These are phyloP conservation scores for Burhinus bistriatus DNA, from an alignment of 2,113 vertebrate species.

Conservation along the genomic window DNA sequence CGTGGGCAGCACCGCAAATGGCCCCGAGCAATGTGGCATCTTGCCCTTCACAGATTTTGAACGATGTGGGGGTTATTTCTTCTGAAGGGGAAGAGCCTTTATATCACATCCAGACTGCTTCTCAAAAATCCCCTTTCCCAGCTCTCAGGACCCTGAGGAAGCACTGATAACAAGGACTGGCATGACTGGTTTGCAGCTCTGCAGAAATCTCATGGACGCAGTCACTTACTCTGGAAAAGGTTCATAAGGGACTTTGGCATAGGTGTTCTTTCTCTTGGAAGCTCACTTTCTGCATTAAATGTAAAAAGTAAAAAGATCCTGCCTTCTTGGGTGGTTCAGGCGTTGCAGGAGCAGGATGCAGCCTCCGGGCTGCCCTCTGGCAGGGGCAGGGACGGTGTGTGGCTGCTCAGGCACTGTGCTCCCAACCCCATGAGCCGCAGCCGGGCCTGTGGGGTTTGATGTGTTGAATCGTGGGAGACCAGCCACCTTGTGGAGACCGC, in stretches of 20 bases:
- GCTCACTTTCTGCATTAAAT: neutral
- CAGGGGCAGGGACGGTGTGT: neutral
- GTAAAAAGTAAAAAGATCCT: neutral
- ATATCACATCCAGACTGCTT: neutral
- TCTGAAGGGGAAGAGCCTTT: neutral
- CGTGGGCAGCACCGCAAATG: neutral
- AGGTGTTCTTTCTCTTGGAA: neutral
- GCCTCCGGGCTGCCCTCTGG: accelerated
- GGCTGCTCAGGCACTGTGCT: neutral
- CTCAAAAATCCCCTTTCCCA: neutral
- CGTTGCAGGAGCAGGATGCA: neutral
- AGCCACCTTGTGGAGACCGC: neutral
- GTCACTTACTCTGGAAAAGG: neutral
- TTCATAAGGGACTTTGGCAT: neutral
- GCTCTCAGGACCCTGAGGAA: neutral
- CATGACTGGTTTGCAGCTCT: neutral
- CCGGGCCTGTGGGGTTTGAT: neutral
- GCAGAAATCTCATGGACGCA: neutral
- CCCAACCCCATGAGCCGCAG: neutral
- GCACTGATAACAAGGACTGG: neutral
- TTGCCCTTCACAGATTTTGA: neutral
- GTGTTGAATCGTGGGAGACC: neutral
- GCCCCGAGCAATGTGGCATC: neutral
- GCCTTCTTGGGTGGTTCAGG: neutral
- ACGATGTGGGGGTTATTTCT: neutral